A percentile compares a stretch with the other conserved stretches of the same genome.
Evolutionary conservation across 2,797 vertebrate genomes (phyloP).

Genomic region (Morus bassanus): DNA sequence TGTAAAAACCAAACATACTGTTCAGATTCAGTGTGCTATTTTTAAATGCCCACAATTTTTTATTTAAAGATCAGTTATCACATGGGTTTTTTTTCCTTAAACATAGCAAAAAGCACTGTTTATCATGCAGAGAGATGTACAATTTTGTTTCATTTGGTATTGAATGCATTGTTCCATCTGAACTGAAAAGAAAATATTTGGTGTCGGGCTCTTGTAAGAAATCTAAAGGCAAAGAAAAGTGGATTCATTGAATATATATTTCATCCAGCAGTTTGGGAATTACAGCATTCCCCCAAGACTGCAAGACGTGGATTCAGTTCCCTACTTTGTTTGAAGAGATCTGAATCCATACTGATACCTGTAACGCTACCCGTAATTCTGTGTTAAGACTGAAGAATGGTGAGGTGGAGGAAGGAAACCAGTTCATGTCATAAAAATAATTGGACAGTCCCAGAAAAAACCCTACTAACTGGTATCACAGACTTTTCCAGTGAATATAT

Average conservation of each 20-base stretch:
- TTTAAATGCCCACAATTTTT: constrained; percentile 29
- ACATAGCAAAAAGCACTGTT: not conserved
- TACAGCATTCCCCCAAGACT: not conserved
- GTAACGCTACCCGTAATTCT: not conserved
- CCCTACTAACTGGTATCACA: not conserved
- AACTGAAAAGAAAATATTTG: not conserved
- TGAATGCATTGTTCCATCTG: not conserved
- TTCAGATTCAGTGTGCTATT: constrained; percentile 52
- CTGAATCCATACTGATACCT: not conserved
- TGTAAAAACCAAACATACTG: constrained; percentile 49
- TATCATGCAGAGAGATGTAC: not conserved
- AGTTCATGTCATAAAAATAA: not conserved
- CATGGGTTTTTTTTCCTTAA: not conserved
- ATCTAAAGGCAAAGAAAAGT: not conserved
- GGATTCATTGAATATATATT: not conserved
- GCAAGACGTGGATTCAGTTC: not conserved
- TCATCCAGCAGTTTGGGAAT: not conserved
- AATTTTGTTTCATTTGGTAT: not conserved
- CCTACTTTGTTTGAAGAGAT: not conserved
- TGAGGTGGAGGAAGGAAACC: not conserved
- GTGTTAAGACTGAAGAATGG: not conserved
- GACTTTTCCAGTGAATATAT: not conserved
- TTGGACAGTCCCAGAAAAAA: not conserved
- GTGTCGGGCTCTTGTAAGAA: not conserved
- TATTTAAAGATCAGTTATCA: not conserved